Evolutionary conservation across 1,140 invertebrate genomes (phyloP).

Genomic region (Zaprionus tsacasi): DNA sequence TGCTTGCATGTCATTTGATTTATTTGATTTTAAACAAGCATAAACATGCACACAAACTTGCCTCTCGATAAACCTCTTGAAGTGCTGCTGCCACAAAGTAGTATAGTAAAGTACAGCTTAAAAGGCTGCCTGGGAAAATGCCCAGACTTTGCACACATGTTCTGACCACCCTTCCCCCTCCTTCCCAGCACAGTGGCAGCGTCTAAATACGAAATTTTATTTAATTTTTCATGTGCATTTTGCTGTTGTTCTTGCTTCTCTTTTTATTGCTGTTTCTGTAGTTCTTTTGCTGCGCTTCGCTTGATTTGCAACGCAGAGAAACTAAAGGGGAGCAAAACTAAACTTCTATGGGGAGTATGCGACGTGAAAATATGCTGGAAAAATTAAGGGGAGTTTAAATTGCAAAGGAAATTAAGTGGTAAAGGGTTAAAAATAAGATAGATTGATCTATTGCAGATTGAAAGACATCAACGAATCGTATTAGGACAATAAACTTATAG

Average conservation of each 20-base stretch:
- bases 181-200: neutral
- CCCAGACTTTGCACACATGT: conserved; percentile 38
- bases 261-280: neutral
- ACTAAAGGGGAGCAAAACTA: neutral
- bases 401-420: neutral
- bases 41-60: neutral
- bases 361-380: neutral
- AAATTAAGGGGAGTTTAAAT: neutral
- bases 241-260: neutral
- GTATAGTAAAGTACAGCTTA: neutral
- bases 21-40: conserved; percentile 1
- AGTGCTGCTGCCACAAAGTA: neutral
- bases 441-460: neutral
- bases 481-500: neutral
- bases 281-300: conserved; percentile 10
- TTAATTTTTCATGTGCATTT: conserved; percentile 37
- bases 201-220: conserved; percentile 35
- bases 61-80: neutral
- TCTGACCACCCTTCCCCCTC: neutral
- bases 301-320: conserved; percentile 42
- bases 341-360: neutral
- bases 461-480: neutral
- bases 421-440: neutral
- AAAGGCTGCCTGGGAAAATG: conserved; percentile 48
- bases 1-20: neutral